Conservation (phyloP, 2,797 vertebrate genomes). For the Stomatorhinus walkeri region DNA sequence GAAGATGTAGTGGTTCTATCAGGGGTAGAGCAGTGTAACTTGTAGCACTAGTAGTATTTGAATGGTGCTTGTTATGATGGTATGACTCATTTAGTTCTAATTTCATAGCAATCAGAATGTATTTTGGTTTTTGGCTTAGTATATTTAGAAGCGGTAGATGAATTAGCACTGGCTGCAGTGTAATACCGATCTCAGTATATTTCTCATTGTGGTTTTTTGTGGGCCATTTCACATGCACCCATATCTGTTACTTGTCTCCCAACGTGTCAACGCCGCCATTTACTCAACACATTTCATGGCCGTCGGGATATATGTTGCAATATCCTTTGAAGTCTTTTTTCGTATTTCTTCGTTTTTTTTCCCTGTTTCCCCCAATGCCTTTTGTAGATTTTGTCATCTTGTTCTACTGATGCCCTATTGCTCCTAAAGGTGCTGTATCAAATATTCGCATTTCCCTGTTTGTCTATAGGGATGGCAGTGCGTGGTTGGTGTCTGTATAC, state of each 20-base stretch:
- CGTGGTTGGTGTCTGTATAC: neutral
- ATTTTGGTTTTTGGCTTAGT: neutral
- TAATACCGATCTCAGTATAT: neutral
- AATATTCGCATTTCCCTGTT: neutral
- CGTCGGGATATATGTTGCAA: slow-evolving; percentile 11
- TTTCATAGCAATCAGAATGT: neutral
- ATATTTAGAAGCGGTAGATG: neutral
- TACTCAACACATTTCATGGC: slow-evolving; percentile 8
- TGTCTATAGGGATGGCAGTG: neutral
- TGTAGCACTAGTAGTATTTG: neutral
- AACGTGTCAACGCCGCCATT: neutral
- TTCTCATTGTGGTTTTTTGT: neutral
- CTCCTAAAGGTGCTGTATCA: neutral
- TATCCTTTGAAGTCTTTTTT: slow-evolving; percentile 7
- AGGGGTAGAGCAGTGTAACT: neutral
- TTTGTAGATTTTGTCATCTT: slow-evolving; percentile 7
- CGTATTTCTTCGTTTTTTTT: neutral
- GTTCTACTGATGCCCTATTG: neutral
- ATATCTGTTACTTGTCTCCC: neutral
- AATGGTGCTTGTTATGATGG: neutral
- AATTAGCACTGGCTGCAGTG: neutral
- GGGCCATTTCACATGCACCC: neutral
- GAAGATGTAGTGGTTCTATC: neutral
- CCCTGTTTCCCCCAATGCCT: slow-evolving; percentile 8
- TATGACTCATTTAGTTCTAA: neutral